Percentiles rank a stretch among this genome's conserved stretches.
phyloP scores from a whole-genome alignment of 2,888 invertebrate genomes.

The Xylophagus ater region DNA sequence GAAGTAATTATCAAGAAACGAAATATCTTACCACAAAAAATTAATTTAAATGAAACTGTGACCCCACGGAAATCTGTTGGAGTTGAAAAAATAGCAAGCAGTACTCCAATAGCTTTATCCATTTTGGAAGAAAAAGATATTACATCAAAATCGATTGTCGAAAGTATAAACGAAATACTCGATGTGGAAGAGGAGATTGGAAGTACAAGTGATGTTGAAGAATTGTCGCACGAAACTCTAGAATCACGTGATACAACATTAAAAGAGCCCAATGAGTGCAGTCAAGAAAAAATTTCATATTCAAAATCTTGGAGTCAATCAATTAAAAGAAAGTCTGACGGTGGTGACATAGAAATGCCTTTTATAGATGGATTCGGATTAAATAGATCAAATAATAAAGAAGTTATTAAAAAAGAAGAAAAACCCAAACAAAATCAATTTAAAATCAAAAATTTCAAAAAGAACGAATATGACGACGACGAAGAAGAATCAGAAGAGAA shows the following conservation, averaged over 20 bases:
- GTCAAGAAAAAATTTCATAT: no score
- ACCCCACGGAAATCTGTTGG: background rate
- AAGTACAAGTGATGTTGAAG: no score
- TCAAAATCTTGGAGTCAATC: conserved; percentile 21
- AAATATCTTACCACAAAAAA: no score
- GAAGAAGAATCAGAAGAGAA: conserved; percentile 14
- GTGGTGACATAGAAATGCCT: background rate
- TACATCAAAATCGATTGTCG: no score
- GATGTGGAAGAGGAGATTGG: no score
- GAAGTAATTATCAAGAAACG: no score
- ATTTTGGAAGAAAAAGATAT: no score
- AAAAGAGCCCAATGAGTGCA: no score
- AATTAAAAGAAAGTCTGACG: conserved; percentile 16
- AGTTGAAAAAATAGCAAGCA: background rate
- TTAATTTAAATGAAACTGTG: no score
- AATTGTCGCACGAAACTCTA: no score
- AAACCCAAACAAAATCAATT: background rate
- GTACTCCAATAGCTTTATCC: conserved; percentile 18
- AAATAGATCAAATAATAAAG: background rate
- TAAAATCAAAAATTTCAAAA: background rate
- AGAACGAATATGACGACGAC: background rate
- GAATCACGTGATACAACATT: no score
- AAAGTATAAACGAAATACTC: no score
- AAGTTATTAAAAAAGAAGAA: background rate
- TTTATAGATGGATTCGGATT: conserved; percentile 6